Percentiles rank a stretch among this genome's conserved stretches.
These are phyloP conservation scores for Meriones psammophilus DNA, from an alignment of 2,797 vertebrate genomes.

Conservation along the genomic window DNA sequence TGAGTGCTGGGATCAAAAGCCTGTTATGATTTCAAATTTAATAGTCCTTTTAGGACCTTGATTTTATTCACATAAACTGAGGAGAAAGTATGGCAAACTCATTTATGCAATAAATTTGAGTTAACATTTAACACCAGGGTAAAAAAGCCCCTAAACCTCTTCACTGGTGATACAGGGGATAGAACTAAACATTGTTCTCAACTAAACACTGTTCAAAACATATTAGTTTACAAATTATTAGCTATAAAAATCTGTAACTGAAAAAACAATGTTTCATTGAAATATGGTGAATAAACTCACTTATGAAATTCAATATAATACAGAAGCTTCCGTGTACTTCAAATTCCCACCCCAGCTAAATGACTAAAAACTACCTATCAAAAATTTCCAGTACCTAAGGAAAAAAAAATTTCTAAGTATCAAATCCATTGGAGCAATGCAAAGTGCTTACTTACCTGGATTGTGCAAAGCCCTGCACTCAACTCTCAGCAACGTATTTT, in stretches of 20 bases:
- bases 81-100: neutral
- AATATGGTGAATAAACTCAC: neutral
- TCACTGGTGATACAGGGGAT: neutral
- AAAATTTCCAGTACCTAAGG: slow-evolving; percentile 5
- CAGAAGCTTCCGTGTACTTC: neutral
- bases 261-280: slow-evolving; percentile 19
- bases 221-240: no score
- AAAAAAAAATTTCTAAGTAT: slow-evolving; percentile 11
- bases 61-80: slow-evolving; percentile 40
- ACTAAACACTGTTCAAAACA: no score
- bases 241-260: no score
- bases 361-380: neutral
- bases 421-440: neutral
- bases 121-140: neutral
- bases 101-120: slow-evolving; percentile 6
- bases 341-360: slow-evolving; percentile 59
- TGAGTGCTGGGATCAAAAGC: neutral
- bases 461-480: neutral
- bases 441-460: neutral
- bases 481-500: neutral
- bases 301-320: slow-evolving; percentile 30
- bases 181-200: neutral
- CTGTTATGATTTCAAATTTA: neutral
- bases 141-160: neutral
- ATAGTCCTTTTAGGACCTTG: neutral